phyloP scores from a whole-genome alignment of 2,797 vertebrate species.

The Hafferia zeledoni region DNA sequence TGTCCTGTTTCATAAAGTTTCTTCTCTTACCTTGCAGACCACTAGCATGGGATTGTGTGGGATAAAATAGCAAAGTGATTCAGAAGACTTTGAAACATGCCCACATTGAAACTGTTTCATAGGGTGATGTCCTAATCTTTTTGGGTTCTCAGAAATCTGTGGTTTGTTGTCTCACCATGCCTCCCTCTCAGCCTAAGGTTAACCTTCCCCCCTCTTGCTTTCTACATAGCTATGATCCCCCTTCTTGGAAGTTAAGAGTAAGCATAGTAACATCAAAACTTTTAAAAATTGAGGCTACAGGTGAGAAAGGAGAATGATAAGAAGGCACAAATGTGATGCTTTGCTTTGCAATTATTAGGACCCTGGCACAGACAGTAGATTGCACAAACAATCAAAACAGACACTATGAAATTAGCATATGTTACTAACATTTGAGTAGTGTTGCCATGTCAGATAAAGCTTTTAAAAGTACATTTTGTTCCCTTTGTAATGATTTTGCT shows the following conservation, averaged over 20 bases:
- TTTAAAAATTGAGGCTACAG: background rate
- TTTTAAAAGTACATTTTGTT: conserved; percentile 60
- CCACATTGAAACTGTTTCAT: background rate
- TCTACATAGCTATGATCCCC: background rate
- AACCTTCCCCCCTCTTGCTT: background rate
- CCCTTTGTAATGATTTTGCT: conserved; percentile 54
- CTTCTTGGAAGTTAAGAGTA: background rate
- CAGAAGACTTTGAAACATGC: background rate
- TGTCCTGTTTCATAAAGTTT: background rate
- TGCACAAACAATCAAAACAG: conserved; percentile 6
- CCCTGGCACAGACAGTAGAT: background rate
- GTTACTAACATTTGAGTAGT: conserved; percentile 41
- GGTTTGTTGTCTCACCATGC: background rate
- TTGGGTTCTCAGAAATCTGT: background rate
- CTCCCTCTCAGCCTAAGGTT: background rate
- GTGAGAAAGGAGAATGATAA: background rate
- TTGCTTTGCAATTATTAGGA: background rate
- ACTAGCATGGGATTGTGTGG: background rate
- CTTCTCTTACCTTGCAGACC: background rate
- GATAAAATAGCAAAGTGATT: background rate
- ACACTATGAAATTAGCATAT: background rate
- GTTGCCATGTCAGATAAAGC: conserved; percentile 48
- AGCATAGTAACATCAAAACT: background rate
- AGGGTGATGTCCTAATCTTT: background rate
- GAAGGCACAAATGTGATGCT: background rate